Evolutionary conservation across 2,113 vertebrate genomes (phyloP).

Genomic region (Progne subis): DNA sequence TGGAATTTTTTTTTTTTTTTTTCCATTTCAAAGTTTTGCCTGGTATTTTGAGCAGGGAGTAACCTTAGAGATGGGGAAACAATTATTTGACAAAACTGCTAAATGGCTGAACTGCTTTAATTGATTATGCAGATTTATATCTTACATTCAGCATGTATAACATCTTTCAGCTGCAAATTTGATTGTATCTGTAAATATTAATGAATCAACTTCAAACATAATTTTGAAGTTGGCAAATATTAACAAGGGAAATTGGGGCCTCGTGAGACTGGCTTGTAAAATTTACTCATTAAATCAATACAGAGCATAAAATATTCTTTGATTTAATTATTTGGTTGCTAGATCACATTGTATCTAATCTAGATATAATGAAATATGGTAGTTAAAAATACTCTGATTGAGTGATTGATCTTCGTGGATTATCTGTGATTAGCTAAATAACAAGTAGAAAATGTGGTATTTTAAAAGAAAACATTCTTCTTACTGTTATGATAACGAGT

Average conservation of each 20-base stretch:
- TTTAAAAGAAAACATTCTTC: not conserved
- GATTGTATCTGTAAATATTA: conserved; percentile 8
- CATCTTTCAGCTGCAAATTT: not conserved
- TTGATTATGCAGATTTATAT: not conserved
- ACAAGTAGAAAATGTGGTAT: not conserved
- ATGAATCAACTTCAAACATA: not conserved
- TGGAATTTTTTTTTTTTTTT: not conserved
- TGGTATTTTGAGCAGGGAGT: not conserved
- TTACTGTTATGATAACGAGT: not conserved
- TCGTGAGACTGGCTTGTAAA: not conserved
- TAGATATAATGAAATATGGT: not conserved
- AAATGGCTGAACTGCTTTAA: not conserved
- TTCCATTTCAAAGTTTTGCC: not conserved
- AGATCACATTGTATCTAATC: not conserved
- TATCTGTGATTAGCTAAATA: not conserved
- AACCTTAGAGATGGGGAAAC: not conserved
- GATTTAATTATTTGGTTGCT: not conserved
- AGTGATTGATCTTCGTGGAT: not conserved
- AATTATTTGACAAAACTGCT: not conserved
- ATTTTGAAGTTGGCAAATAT: not conserved
- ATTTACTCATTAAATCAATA: not conserved
- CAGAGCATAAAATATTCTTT: not conserved
- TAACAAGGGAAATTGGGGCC: not conserved
- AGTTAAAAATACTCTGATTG: not conserved
- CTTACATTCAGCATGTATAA: not conserved